Percentiles rank a stretch among this genome's conserved stretches.
These are phyloP conservation scores for Laticauda colubrina DNA, from an alignment of 2,113 vertebrate genomes.

Conservation along the genomic window DNA sequence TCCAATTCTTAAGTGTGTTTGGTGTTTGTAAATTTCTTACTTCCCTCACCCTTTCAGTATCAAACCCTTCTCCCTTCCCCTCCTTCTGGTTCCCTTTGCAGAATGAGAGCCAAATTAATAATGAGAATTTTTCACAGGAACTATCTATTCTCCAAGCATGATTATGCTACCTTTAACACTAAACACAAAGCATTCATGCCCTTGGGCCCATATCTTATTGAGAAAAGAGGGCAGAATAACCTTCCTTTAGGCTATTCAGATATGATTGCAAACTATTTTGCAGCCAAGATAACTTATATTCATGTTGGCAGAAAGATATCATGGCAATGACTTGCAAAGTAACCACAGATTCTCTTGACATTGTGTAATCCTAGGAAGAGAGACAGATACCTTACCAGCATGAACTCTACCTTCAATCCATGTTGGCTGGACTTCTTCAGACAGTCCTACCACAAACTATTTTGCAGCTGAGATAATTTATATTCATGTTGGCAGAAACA, in stretches of 20 bases:
- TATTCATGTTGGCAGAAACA: not conserved
- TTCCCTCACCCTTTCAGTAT: not conserved
- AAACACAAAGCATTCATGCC: not conserved
- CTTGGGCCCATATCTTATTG: not conserved
- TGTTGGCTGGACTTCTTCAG: not conserved
- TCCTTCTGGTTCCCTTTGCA: not conserved
- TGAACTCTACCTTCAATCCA: too few species aligned
- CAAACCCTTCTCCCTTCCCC: not conserved
- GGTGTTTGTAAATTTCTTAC: not conserved
- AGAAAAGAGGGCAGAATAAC: not conserved
- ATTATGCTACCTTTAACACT: not conserved
- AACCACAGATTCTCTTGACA: not conserved
- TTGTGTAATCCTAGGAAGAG: not conserved
- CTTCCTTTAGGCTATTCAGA: not conserved
- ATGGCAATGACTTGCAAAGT: not conserved
- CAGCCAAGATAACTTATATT: not conserved
- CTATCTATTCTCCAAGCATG: not conserved
- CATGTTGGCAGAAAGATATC: not conserved
- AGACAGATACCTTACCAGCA: not conserved
- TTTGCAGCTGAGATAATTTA: too few species aligned
- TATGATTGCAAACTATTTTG: not conserved
- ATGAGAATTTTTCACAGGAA: not conserved
- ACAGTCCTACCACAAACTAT: not conserved
- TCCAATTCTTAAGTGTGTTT: not conserved
- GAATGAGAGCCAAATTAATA: not conserved